These are phyloP conservation scores for Erethizon dorsatum DNA, from an alignment of 2,797 vertebrate genomes.

Conservation along the genomic window DNA sequence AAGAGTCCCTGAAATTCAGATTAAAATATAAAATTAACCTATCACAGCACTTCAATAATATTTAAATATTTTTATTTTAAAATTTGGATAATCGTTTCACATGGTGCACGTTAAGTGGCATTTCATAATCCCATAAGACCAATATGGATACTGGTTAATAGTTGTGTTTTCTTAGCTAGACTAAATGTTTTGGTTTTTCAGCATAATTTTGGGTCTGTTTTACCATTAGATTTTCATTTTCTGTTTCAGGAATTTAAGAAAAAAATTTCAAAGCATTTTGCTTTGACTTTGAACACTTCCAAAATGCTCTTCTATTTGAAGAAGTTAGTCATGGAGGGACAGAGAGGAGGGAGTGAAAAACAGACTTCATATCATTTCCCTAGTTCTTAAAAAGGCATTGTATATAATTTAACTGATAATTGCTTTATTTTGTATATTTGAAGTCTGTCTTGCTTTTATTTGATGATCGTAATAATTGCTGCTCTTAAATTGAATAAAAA, in stretches of 20 bases:
- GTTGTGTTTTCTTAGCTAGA: not conserved
- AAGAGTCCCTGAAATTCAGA: not conserved
- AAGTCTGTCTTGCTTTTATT: not conserved
- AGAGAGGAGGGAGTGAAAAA: not conserved
- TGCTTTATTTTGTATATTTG: not conserved
- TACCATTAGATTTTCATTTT: not conserved
- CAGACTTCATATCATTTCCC: not conserved
- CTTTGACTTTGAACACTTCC: not conserved
- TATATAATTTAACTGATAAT: not conserved
- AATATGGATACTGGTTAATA: not conserved
- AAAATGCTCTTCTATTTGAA: not conserved
- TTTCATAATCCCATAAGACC: not conserved
- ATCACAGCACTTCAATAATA: not conserved
- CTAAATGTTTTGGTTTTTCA: not conserved
- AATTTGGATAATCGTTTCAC: not conserved
- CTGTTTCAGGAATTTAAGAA: not conserved
- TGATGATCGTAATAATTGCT: not conserved
- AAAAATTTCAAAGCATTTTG: not conserved
- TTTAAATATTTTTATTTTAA: not conserved
- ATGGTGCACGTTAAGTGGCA: fast-evolving
- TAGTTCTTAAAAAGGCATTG: not conserved
- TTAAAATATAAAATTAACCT: slow-evolving; percentile 2
- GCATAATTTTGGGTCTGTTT: not conserved
- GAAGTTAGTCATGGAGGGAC: not conserved
- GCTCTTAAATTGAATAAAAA: not conserved